Evolutionary conservation across 2,888 invertebrate genomes (phyloP).

Genomic region (Xiphydria camelus): DNA sequence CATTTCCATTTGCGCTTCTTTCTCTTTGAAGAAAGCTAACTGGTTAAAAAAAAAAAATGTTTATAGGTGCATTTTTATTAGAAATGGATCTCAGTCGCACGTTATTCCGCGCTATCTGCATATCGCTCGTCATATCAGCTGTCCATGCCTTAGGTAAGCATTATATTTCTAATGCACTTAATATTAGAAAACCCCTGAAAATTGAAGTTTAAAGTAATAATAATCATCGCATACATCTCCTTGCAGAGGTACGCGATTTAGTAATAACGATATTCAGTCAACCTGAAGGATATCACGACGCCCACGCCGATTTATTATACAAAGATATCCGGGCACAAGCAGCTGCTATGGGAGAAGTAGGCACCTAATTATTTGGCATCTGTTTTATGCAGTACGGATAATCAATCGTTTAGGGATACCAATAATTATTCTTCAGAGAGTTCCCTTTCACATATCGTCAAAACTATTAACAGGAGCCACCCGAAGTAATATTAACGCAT

Average conservation of each 20-base stretch:
- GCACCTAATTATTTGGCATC: background rate
- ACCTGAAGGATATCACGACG: conserved; percentile 66
- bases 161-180: no score
- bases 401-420: background rate
- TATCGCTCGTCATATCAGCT: background rate
- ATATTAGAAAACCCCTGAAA: no score
- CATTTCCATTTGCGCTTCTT: no score
- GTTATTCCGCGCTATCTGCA: no score
- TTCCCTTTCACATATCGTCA: conserved; percentile 1
- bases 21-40: no score
- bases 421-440: background rate
- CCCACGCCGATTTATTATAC: conserved; percentile 63
- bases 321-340: conserved; percentile 64
- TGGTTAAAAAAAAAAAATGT: no score
- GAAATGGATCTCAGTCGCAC: no score
- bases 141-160: background rate
- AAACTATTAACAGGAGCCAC: conserved; percentile 50
- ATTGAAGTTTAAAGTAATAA: no score
- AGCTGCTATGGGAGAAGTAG: conserved; percentile 45
- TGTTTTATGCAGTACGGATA: background rate
- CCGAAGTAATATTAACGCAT: conserved; percentile 60
- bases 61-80: no score
- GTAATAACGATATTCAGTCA: conserved; percentile 70
- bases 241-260: conserved; percentile 64
- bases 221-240: no score